Evolutionary conservation across 92 coral and sea anemone species (phyloP).

Genomic region (Ricordea florida): DNA sequence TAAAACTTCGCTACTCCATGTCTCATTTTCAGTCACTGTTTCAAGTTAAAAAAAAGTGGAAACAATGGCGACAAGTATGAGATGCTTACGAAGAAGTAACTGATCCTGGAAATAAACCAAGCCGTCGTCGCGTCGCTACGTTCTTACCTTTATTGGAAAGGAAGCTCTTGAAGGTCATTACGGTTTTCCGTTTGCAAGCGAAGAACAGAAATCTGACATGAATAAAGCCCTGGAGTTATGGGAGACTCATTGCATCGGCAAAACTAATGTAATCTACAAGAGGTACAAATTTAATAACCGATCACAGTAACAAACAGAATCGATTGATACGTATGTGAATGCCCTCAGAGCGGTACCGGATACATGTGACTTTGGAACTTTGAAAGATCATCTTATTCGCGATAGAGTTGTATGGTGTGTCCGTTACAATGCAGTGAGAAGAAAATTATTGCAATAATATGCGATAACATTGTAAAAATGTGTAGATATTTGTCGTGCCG

Average conservation of each 20-base stretch:
- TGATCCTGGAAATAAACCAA: constrained; percentile 11
- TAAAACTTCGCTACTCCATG: too few species aligned
- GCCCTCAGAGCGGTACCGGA: constrained; percentile 36
- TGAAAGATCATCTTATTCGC: constrained; percentile 39
- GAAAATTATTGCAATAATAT: constrained; percentile 35
- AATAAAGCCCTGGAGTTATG: constrained; percentile 42
- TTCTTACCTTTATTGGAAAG: constrained; percentile 22
- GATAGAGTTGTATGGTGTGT: constrained; percentile 31
- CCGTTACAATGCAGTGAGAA: constrained; percentile 5
- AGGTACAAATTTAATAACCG: constrained; percentile 12
- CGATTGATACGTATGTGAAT: constrained; percentile 16
- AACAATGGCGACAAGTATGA: constrained; percentile 43
- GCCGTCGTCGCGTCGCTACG: constrained; percentile 45
- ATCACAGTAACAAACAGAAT: constrained; percentile 33
- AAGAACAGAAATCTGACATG: constrained; percentile 50
- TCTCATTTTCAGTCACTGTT: too few species aligned
- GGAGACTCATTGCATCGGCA: constrained; percentile 52
- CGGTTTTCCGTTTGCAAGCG: constrained; percentile 38
- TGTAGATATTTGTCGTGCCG: constrained; percentile 24
- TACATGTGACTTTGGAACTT: constrained; percentile 11
- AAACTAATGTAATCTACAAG: constrained; percentile 42
- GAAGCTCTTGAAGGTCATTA: constrained; percentile 41
- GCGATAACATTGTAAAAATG: constrained; percentile 32
- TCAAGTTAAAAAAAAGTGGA: too few species aligned
- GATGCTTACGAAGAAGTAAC: constrained; percentile 37